These are phyloP conservation scores for Lycophotia porphyrea DNA, from an alignment of 2,888 invertebrate species.

Conservation along the genomic window DNA sequence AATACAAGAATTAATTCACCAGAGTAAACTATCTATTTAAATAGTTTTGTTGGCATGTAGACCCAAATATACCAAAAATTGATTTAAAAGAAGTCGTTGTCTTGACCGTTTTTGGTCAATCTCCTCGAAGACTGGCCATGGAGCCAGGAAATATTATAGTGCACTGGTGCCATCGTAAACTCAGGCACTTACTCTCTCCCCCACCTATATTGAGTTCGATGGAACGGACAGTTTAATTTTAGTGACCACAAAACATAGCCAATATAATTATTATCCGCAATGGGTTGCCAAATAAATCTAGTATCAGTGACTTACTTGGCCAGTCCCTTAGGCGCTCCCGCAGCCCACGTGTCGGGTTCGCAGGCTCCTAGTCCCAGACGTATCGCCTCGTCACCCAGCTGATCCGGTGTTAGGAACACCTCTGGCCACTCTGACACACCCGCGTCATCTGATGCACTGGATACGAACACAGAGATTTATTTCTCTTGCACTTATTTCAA, in stretches of 20 bases:
- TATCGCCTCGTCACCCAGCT: slow-evolving; percentile 95
- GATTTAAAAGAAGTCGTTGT: neutral
- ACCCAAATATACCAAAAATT: neutral
- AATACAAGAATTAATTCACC: neutral
- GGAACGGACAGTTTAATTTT: neutral
- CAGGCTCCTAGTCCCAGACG: slow-evolving; percentile 94
- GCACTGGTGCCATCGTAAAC: neutral
- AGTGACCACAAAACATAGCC: neutral
- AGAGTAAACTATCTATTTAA: neutral
- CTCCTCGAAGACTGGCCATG: neutral
- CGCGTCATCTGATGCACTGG: slow-evolving; percentile 93
- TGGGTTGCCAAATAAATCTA: neutral
- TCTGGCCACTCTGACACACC: slow-evolving; percentile 93
- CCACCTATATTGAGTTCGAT: neutral
- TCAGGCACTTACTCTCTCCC: neutral
- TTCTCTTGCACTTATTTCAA: neutral
- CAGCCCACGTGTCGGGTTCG: slow-evolving; percentile 98
- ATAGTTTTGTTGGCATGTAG: neutral
- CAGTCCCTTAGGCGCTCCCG: slow-evolving; percentile 96
- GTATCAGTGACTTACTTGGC: slow-evolving; percentile 88
- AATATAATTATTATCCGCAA: neutral
- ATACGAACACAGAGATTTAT: neutral
- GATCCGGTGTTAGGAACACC: slow-evolving; percentile 93
- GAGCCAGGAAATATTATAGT: neutral
- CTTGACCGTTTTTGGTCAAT: neutral